Conservation (phyloP, 2,888 invertebrate species). For the Calephelis perditalis region DNA sequence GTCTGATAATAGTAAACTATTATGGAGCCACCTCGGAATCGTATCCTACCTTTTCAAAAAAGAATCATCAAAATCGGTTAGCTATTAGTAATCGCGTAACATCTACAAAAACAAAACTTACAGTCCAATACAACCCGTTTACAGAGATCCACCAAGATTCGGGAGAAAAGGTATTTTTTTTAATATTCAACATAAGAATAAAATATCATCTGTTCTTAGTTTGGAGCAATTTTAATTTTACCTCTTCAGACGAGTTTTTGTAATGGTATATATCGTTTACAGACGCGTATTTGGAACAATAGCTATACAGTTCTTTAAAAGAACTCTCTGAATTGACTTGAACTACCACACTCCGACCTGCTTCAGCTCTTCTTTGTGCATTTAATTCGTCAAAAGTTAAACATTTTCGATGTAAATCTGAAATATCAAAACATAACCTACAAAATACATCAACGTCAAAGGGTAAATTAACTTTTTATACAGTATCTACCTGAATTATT, state of each 20-base stretch:
- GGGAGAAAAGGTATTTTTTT: too few relatives aligned
- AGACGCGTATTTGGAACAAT: conserved; percentile 82
- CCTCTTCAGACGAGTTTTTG: conserved; percentile 64
- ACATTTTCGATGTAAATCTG: conserved; percentile 54
- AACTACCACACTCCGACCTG: conserved; percentile 83
- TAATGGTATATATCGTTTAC: conserved; percentile 84
- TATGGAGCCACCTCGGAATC: too few relatives aligned
- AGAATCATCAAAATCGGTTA: too few relatives aligned
- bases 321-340: conserved; percentile 87
- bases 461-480: conserved; percentile 5
- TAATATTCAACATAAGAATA: too few relatives aligned
- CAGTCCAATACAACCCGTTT: too few relatives aligned
- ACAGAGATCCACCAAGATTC: too few relatives aligned
- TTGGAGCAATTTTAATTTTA: conserved; percentile 30
- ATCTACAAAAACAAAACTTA: too few relatives aligned
- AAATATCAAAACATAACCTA: conserved; percentile 53
- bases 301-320: conserved; percentile 81
- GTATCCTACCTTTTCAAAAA: too few relatives aligned
- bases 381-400: conserved; percentile 78
- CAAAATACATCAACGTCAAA: conserved; percentile 29
- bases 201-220: too few relatives aligned
- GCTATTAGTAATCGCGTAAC: too few relatives aligned
- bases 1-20: too few relatives aligned
- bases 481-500: conserved; percentile 51
- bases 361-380: conserved; percentile 79